Evolutionary conservation across 2,797 vertebrate species (phyloP).

Genomic region (Chloroceryle amazona): DNA sequence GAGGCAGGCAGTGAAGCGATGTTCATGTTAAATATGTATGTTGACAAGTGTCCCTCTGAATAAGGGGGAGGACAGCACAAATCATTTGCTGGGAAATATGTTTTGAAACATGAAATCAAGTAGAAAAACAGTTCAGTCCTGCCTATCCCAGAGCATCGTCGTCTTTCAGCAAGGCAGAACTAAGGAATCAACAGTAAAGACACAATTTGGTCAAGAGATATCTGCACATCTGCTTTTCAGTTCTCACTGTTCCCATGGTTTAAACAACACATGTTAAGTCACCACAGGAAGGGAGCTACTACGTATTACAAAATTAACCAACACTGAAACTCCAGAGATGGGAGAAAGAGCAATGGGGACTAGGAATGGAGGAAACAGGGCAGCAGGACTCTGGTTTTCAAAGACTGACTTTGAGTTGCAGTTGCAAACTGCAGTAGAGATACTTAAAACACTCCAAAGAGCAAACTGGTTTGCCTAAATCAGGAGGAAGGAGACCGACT

Average conservation of each 20-base stretch:
- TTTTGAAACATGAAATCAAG: slow-evolving; percentile 66
- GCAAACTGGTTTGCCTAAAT: background rate
- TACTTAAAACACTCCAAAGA: background rate
- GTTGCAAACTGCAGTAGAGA: background rate
- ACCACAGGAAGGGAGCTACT: background rate
- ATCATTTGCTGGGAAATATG: slow-evolving; percentile 3
- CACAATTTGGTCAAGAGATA: background rate
- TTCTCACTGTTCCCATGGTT: background rate
- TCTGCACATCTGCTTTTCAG: background rate
- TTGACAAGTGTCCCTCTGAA: slow-evolving; percentile 28
- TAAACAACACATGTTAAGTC: background rate
- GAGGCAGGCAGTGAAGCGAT: background rate
- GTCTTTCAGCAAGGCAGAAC: background rate
- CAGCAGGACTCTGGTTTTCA: background rate
- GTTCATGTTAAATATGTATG: slow-evolving; percentile 42
- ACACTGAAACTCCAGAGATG: background rate
- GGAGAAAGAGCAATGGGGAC: background rate
- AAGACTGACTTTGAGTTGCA: background rate
- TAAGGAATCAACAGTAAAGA: background rate
- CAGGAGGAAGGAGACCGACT: background rate
- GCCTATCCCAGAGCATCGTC: slow-evolving; percentile 5
- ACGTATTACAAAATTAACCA: background rate
- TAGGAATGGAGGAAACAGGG: background rate
- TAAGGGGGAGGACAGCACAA: slow-evolving; percentile 7
- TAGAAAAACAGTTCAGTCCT: slow-evolving; percentile 55